These are phyloP conservation scores for Hyppa rectilinea DNA, from an alignment of 2,888 invertebrate species.

Conservation along the genomic window DNA sequence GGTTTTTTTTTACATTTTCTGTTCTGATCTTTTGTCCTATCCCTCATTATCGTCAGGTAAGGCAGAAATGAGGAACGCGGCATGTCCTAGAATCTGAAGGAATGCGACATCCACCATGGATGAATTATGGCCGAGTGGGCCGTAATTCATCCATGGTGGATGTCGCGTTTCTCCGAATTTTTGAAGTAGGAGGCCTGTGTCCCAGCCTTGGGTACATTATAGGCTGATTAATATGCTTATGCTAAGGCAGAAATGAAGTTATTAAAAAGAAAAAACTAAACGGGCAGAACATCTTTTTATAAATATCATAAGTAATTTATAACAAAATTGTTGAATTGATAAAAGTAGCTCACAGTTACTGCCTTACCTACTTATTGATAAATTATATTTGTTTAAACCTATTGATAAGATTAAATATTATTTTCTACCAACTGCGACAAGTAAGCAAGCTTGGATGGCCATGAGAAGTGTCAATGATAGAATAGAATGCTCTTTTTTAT, in stretches of 20 bases:
- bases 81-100: too few relatives aligned
- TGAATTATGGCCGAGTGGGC: too few relatives aligned
- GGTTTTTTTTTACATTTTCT: neutral
- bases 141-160: too few relatives aligned
- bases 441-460: neutral
- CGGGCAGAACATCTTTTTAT: neutral
- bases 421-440: neutral
- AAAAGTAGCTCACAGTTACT: constrained; percentile 7
- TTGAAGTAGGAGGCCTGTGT: too few relatives aligned
- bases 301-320: neutral
- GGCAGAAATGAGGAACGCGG: neutral
- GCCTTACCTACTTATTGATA: constrained; percentile 27
- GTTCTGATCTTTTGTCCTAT: neutral
- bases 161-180: too few relatives aligned
- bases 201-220: too few relatives aligned
- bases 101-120: too few relatives aligned
- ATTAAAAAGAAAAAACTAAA: neutral
- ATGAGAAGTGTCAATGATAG: neutral
- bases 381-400: constrained; percentile 20
- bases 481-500: neutral
- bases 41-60: neutral
- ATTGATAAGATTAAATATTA: constrained; percentile 37
- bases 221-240: too few relatives aligned
- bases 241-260: neutral
- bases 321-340: constrained; percentile 22